These are phyloP conservation scores for Daboia siamensis DNA, from an alignment of 2,113 vertebrate species.

Conservation along the genomic window DNA sequence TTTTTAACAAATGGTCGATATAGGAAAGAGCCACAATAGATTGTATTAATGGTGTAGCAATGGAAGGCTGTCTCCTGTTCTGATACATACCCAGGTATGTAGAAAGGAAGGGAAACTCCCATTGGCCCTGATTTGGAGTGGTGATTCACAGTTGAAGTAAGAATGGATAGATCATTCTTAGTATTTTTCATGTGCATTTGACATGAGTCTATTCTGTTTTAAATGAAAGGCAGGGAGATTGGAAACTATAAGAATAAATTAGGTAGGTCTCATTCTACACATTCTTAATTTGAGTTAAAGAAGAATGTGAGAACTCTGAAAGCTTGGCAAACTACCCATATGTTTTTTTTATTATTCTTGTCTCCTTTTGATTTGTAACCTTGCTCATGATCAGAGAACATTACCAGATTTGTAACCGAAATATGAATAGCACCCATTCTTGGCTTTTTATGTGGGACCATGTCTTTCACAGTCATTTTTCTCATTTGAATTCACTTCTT, in stretches of 20 bases:
- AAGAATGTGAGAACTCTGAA: not conserved
- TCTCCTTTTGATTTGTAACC: not conserved
- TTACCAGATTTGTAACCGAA: not conserved
- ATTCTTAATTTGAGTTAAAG: not conserved
- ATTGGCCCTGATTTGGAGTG: not conserved
- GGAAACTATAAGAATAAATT: not conserved
- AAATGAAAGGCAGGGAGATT: not conserved
- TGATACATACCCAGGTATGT: not conserved
- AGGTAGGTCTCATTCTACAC: not conserved
- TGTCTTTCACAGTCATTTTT: not conserved
- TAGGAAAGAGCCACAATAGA: not conserved
- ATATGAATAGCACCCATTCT: not conserved
- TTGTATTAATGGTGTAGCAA: not conserved
- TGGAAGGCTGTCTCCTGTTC: not conserved
- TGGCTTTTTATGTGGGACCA: not conserved
- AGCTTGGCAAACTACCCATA: not conserved
- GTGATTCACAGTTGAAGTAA: not conserved
- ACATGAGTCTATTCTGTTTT: not conserved
- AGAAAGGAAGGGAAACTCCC: not conserved
- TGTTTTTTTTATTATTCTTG: not conserved
- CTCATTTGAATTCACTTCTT: not conserved
- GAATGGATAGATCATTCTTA: not conserved
- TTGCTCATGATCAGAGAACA: not conserved
- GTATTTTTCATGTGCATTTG: not conserved
- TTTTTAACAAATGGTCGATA: not conserved